Base-by-base conservation (phyloP, 30 jellyfish, hydroid and myxozoan genomes). In the Cassiopea xamachana region DNA sequence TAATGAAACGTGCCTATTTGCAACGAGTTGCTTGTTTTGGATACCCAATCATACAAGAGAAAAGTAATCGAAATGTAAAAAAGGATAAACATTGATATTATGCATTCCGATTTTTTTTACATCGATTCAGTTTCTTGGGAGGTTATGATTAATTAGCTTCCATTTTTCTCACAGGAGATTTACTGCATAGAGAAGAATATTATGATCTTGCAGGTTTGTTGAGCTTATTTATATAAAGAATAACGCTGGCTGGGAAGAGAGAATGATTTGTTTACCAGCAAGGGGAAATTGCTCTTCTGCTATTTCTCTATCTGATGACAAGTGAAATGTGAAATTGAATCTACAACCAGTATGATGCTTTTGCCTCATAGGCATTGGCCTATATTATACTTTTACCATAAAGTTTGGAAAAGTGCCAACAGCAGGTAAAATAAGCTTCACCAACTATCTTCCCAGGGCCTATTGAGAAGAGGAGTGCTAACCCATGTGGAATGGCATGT, bases 401-500 rank as follows among this genome's bases (percentile, higher is more conserved):
- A 62, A 8, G 43, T 62, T 8, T 62, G 4, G 43, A 8, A 62
- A 4, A 62, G 19, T 17, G 2, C 43, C 19, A 4, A 17, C 74
- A 3, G 27, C 2, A 13, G 4, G 43, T 62, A 62, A 17, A 2
- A 3, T 6, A 62, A 62, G 14, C 2, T 62, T 27, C 7, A 2
- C 14, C 3, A 62, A 8, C 74, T 62, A 62, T 62, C 19, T 44
- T 69, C 51, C 6, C 69, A 90, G 93, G 73, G 60, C 48, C 39
- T 17, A 82, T 90, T 16, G 82, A 80, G 50, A 89, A 95, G 75
- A 64, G 99, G 75, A 91, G 98, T 87, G 95, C 99, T 1, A 80
- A 61, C 71, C 98, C 99, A 80, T 95, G 99, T 85, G 99, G 99
- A 64, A 81, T 82, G 82, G 87, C 71, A 46, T 96, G 99, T 71